Evolutionary conservation across 2,113 vertebrate species (phyloP), one percentile per base, ranked within the genome.

Genomic region (Centrocercus urophasianus): DNA sequence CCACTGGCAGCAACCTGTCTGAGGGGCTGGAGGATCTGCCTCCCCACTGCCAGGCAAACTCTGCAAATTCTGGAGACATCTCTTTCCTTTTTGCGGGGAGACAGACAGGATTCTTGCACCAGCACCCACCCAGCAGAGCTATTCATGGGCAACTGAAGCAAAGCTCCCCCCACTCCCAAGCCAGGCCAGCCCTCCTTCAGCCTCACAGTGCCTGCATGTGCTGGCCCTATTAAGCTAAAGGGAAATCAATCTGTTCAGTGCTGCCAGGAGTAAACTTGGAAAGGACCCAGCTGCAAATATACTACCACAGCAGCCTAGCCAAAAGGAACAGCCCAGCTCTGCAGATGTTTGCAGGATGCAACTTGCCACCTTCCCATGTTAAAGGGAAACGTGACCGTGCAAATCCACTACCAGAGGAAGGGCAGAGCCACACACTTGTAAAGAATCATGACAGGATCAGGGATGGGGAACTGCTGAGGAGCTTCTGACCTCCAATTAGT

Each of bases 181-280:
- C 28, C 72, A 74, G 43, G 27, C 28, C 86, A 74, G 28, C 9
- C 63, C 70, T 45, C 18, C 42, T 38, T 42, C 52, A 32, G 45
- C 25, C 78, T 89, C 45, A 57, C 19, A 19, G 36, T 4, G 43
- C 63, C 83, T 36, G 36, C 21, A 30, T 20, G 73, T 89, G 70
- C 83, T 50, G 76, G 42, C 52, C 48, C 66, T 57, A 19, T 65
- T 40, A 87, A 85, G 32, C 64, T 60, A 52, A 56, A 77, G 57
- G 43, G 65, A 88, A 80, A 93, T 83, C 74, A 88, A 83, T 83
- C 73, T 83, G 61, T 43, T 66, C 1, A 3, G 73, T 86, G 54
- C 40, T 43, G 75, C 79, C 76, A 86, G 93, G 52, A 93, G 43
- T 78, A 74, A 93, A 83, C 52, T 8, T 93, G 89, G 94, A 89